A percentile compares a stretch with the other conserved stretches of the same genome.
Conservation (phyloP, 1,140 invertebrate species). For the Drosophila quadrilineata region DNA sequence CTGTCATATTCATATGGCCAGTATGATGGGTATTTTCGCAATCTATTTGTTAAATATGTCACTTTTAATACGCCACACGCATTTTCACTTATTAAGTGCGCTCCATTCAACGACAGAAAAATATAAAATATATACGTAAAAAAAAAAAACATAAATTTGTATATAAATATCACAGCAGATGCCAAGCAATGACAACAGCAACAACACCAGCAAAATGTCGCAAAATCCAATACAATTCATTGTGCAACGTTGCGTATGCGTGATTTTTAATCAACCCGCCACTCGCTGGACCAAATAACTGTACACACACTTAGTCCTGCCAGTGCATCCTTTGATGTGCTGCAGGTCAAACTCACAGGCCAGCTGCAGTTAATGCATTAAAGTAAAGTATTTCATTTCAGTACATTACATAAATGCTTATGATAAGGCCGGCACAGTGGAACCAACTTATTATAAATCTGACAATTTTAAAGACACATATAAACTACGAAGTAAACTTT, state of each 20-base stretch:
- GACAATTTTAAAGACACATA: not conserved
- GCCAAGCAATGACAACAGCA: not conserved
- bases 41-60: slow-evolving; percentile 65
- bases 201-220: not conserved
- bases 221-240: slow-evolving; percentile 27
- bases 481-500: not conserved
- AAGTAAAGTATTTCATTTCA: slow-evolving; percentile 50
- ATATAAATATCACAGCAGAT: not conserved
- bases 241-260: slow-evolving; percentile 55
- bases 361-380: slow-evolving; percentile 40
- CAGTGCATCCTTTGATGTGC: slow-evolving; percentile 7
- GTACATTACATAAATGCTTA: slow-evolving; percentile 29
- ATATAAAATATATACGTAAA: not conserved
- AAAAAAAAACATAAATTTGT: slow-evolving; percentile 7
- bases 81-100: slow-evolving; percentile 66
- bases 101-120: slow-evolving; percentile 44
- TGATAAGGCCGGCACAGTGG: slow-evolving; percentile 20
- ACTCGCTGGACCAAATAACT: slow-evolving; percentile 5
- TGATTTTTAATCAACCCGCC: slow-evolving; percentile 59
- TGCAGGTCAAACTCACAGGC: slow-evolving; percentile 5
- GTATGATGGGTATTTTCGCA: slow-evolving; percentile 44
- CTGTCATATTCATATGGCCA: slow-evolving; percentile 53
- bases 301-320: not conserved
- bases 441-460: not conserved
- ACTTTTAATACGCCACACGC: slow-evolving; percentile 60